Evolutionary conservation across 2,113 vertebrate species (phyloP).

Genomic region (Galemys pyrenaicus): DNA sequence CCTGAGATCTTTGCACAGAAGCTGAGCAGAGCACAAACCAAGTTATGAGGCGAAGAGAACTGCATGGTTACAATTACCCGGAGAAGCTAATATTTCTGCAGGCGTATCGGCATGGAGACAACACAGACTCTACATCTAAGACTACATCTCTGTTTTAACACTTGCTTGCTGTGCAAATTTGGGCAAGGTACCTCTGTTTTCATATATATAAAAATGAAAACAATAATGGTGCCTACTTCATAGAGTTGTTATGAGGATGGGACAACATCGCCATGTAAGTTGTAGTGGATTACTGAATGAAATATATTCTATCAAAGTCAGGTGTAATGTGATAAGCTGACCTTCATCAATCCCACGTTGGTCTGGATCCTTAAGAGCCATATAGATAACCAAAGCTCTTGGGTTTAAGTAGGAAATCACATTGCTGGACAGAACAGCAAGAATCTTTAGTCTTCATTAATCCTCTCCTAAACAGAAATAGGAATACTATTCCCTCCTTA

Average conservation of each 20-base stretch:
- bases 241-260: not conserved
- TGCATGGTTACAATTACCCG: no score
- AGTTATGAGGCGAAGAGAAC: not conserved
- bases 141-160: not conserved
- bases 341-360: not conserved
- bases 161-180: not conserved
- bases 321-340: no score
- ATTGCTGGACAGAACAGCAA: not conserved
- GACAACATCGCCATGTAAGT: not conserved
- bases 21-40: not conserved
- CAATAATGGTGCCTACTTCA: not conserved
- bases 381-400: not conserved
- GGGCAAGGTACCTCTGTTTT: not conserved
- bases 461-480: not conserved
- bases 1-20: not conserved
- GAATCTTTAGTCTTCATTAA: not conserved
- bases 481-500: not conserved
- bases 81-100: not conserved
- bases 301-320: not conserved
- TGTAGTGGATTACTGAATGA: not conserved
- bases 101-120: rapidly evolving
- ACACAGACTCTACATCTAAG: not conserved
- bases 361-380: not conserved
- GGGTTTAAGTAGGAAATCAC: not conserved
- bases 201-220: not conserved